Evolutionary conservation across 2,797 vertebrate genomes (phyloP).

Genomic region (Squalus acanthias): DNA sequence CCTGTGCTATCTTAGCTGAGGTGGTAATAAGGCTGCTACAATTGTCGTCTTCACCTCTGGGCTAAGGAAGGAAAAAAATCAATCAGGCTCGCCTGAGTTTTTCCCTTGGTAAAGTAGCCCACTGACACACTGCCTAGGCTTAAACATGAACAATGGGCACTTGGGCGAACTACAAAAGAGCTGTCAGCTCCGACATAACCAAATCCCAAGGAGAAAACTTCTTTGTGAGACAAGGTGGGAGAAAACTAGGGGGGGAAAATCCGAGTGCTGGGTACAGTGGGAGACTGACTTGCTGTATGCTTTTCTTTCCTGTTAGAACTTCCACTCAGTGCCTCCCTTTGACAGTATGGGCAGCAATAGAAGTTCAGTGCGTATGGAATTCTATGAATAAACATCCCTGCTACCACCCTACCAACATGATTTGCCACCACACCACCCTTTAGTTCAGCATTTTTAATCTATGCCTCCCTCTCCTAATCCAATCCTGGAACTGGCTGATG

Average conservation of each 20-base stretch:
- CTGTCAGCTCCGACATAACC: neutral
- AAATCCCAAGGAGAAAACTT: neutral
- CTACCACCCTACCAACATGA: neutral
- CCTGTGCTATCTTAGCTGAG: too few species aligned
- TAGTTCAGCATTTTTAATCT: neutral
- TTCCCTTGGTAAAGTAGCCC: neutral
- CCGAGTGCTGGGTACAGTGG: neutral
- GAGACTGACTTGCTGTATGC: neutral
- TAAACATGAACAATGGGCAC: neutral
- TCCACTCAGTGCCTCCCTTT: neutral
- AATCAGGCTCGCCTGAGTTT: neutral
- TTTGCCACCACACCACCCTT: neutral
- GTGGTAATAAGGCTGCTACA: neutral
- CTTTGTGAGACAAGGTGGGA: neutral
- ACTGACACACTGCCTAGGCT: neutral
- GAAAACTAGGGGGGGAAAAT: neutral
- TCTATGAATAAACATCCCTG: neutral
- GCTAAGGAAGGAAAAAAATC: neutral
- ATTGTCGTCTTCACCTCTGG: neutral
- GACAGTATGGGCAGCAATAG: neutral
- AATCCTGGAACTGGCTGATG: neutral
- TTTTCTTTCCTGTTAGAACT: neutral
- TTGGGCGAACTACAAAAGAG: neutral
- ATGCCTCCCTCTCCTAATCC: neutral
- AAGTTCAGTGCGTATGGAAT: neutral